These are phyloP conservation scores for Tor tambroides DNA, from an alignment of 2,113 vertebrate genomes.

Conservation along the genomic window DNA sequence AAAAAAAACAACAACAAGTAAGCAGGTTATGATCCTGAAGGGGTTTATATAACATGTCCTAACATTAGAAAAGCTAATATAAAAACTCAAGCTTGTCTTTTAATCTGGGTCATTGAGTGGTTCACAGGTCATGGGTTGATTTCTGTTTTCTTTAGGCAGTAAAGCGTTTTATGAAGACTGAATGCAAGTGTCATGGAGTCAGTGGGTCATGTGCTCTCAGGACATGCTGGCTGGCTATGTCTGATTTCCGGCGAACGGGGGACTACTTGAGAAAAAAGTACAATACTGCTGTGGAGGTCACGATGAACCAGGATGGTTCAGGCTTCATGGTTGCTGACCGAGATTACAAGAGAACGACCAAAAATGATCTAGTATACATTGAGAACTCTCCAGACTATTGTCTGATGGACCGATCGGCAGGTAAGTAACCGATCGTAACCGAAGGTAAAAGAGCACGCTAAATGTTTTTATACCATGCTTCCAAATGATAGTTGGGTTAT, in stretches of 20 bases:
- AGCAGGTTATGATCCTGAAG: not conserved
- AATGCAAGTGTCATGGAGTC: conserved; percentile 98
- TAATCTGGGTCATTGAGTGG: not conserved
- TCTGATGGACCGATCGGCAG: conserved; percentile 90
- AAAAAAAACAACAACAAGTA: not conserved
- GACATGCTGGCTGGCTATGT: conserved; percentile 96
- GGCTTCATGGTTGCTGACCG: conserved; percentile 91
- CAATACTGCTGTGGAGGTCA: conserved; percentile 94
- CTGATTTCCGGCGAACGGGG: conserved; percentile 93
- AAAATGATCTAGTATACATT: conserved; percentile 94
- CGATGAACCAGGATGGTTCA: conserved; percentile 94
- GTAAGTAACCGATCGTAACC: conserved; percentile 77
- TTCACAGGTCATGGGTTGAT: conserved; percentile 11
- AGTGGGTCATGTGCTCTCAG: conserved; percentile 84
- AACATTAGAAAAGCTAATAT: not conserved
- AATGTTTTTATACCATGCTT: not conserved
- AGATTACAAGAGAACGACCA: conserved; percentile 87
- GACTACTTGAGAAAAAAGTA: conserved; percentile 94
- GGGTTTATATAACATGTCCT: not conserved
- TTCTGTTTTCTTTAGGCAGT: conserved; percentile 82
- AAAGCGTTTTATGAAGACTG: conserved; percentile 96
- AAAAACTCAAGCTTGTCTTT: not conserved
- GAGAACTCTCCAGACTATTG: conserved; percentile 99
- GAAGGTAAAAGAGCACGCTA: not conserved
- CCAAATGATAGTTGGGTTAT: not conserved